Evolutionary conservation across 37 sponge, comb jelly and placozoan genomes (phyloP).

Genomic region (Corticium candelabrum): DNA sequence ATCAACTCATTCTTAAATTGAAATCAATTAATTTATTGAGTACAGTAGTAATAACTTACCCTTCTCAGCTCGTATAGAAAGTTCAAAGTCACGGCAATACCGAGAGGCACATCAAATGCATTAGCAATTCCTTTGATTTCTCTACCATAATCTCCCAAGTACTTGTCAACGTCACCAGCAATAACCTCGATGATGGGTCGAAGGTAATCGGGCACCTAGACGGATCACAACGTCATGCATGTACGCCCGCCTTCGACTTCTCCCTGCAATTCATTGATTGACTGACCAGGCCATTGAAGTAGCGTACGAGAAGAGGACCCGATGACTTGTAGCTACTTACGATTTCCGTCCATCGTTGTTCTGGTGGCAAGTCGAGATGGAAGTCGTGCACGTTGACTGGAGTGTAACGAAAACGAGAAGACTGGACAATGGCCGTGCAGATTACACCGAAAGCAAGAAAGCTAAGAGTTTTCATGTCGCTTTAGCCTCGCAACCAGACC

Average conservation of each 20-base stretch:
- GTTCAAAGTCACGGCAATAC: slow-evolving; percentile 44
- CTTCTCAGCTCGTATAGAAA: slow-evolving; percentile 45
- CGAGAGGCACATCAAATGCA: slow-evolving; percentile 38
- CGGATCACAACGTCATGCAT: no score
- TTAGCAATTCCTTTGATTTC: slow-evolving; percentile 57
- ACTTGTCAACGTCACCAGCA: slow-evolving; percentile 14
- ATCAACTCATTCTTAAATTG: no score
- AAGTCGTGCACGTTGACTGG: slow-evolving; percentile 29
- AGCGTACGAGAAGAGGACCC: slow-evolving; percentile 37
- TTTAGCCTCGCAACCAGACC: no score
- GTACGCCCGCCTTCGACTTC: no score
- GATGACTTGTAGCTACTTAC: slow-evolving; percentile 35
- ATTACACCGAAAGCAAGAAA: no score
- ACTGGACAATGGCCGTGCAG: no score
- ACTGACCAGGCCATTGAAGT: no score
- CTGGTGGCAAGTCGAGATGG: slow-evolving; percentile 36
- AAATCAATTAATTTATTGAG: no score
- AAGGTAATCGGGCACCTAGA: no score
- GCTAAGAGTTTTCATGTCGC: no score
- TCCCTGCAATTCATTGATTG: no score
- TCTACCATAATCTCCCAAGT: slow-evolving; percentile 44
- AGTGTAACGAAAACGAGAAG: no score
- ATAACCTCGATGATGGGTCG: neutral
- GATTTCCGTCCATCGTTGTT: slow-evolving; percentile 35
- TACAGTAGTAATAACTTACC: slow-evolving; percentile 14